A percentile compares a stretch with the other conserved stretches of the same genome.
phyloP scores from a whole-genome alignment of 2,888 invertebrate species.

The Philaethria dido region DNA sequence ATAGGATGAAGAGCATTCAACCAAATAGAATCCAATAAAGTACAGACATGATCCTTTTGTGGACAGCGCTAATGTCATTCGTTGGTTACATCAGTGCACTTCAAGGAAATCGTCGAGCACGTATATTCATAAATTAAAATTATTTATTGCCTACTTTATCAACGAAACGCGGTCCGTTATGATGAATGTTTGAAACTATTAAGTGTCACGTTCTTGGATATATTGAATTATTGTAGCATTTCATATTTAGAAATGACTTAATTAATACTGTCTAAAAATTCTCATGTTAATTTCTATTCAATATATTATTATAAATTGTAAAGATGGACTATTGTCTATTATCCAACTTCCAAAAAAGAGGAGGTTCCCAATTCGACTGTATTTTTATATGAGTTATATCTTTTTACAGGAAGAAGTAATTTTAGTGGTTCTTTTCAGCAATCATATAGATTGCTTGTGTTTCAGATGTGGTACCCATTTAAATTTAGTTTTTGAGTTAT shows the following conservation, averaged over 20 bases:
- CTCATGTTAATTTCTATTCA: neutral
- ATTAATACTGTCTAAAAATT: neutral
- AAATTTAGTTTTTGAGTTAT: too few relatives aligned
- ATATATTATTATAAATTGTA: neutral
- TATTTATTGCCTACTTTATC: neutral
- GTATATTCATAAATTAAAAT: conserved; percentile 17
- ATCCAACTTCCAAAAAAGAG: too few relatives aligned
- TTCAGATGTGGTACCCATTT: too few relatives aligned
- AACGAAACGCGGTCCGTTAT: neutral
- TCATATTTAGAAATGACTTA: neutral
- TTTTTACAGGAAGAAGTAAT: too few relatives aligned
- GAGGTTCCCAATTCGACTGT: too few relatives aligned
- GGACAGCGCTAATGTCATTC: conserved; percentile 29
- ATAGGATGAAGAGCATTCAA: conserved; percentile 30
- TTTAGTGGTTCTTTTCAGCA: too few relatives aligned
- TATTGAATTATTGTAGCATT: neutral
- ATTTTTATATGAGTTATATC: too few relatives aligned
- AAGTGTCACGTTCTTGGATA: conserved; percentile 2
- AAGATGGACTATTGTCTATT: neutral
- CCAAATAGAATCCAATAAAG: conserved; percentile 38
- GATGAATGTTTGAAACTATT: neutral
- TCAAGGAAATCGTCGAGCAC: conserved; percentile 34
- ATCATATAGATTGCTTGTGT: too few relatives aligned
- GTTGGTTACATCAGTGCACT: conserved; percentile 37
- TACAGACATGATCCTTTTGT: conserved; percentile 27